Evolutionary conservation across 2,797 vertebrate genomes (phyloP), one percentile per base, ranked within the genome.

Genomic region (Saxicola maurus): DNA sequence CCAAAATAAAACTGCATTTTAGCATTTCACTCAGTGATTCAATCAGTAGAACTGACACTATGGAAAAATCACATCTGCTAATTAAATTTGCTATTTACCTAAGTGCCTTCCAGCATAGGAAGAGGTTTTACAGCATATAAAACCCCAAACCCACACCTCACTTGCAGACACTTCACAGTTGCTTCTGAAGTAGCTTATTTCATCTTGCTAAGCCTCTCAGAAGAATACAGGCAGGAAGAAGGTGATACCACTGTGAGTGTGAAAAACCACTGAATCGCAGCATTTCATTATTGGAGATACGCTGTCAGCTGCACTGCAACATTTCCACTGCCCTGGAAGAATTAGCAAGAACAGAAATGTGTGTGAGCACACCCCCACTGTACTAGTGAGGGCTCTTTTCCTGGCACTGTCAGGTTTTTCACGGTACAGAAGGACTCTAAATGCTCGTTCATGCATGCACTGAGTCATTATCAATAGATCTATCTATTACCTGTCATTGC

Each of bases 151-250:
- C 5, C 53, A 64, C 21, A 71, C 53, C 53, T 64, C 61, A 74
- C 13, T n/a, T 57, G 74, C 60, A 87, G 57, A 49, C 24, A 52
- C 0, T 1, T 45, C 30, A 53, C 64, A 80, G 49, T 52, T 64
- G 35, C 68, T 88, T 88, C 75, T 86, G 78, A 88, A 90, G 76
- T 31, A 75, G 81, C 33, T 83, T 90, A 75, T 86, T 52, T 87
- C 35, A 5, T 79, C 79, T 86, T 84, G 48, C 82, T 92, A 69
- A 91, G 73, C 66, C 59, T 85, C 87, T 78, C 52, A 16, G 65
- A 74, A 33, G 53, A 91, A 73, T 86, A 83, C 10, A 83, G 67
- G 82, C 37, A 30, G 79, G 45, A 91, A n/a, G 66, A 81, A 73
- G 27, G 51, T 31, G 52, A 89, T 87, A 55, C 71, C 25, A n/a